Evolutionary conservation across 2,113 vertebrate species (phyloP).

Genomic region (Formicarius rufipectus): DNA sequence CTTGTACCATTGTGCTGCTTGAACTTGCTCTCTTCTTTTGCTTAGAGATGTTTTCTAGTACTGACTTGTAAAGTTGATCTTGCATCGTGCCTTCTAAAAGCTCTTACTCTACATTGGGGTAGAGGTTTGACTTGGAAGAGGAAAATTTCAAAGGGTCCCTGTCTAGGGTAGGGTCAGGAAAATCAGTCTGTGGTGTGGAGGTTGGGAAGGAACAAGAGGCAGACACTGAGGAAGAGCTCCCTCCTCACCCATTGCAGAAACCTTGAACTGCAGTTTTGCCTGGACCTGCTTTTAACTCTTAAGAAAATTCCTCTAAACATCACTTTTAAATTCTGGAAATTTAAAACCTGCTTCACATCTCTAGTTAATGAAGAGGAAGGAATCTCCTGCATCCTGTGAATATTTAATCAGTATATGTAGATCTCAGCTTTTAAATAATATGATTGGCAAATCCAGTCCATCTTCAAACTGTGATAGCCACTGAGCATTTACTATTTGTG

Average conservation of each 20-base stretch:
- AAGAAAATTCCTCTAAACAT: neutral
- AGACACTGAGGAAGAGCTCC: neutral
- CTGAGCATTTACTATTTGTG: neutral
- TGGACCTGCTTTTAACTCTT: neutral
- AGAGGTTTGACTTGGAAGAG: neutral
- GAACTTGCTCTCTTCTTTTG: neutral
- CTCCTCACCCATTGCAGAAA: neutral
- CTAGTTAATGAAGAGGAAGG: neutral
- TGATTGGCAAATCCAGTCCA: neutral
- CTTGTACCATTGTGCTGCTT: neutral
- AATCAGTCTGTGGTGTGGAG: neutral
- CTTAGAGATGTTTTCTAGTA: neutral
- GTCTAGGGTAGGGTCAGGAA: neutral
- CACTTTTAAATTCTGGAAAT: neutral
- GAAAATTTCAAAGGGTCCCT: neutral
- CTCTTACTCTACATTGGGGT: neutral
- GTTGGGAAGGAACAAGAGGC: neutral
- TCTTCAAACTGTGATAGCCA: neutral
- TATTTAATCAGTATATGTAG: neutral
- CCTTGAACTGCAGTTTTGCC: neutral
- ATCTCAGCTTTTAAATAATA: neutral
- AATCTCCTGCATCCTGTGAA: neutral
- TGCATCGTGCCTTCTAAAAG: neutral
- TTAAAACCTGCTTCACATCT: neutral
- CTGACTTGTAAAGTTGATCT: neutral